These are phyloP conservation scores for Calephelis nemesis DNA, from an alignment of 1,140 invertebrate species.

Conservation along the genomic window DNA sequence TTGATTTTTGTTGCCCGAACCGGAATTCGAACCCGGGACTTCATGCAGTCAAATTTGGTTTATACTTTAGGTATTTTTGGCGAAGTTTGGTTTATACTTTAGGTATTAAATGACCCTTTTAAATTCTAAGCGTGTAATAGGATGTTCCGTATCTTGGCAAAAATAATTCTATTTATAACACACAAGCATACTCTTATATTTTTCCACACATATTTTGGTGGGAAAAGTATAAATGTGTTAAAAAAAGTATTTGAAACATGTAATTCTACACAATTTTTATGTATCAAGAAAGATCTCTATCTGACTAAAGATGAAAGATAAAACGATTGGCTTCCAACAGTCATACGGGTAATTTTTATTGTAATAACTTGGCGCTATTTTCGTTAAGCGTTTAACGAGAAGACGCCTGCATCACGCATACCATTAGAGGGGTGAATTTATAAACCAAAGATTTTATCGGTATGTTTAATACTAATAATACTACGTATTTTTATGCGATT, in stretches of 20 bases:
- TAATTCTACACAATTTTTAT: background rate
- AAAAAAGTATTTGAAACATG: background rate
- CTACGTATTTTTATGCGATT: no score
- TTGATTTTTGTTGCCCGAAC: no score
- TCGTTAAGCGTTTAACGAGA: conserved; percentile 34
- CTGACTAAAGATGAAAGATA: conserved; percentile 50
- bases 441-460: conserved; percentile 11
- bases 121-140: no score
- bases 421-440: conserved; percentile 17
- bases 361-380: conserved; percentile 41
- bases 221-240: no score
- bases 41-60: no score
- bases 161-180: no score
- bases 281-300: conserved; percentile 19
- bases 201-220: background rate
- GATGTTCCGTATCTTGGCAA: no score
- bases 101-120: no score
- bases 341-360: conserved; percentile 66
- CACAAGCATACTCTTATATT: no score
- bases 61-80: no score
- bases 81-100: no score
- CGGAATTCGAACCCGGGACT: no score
- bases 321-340: conserved; percentile 59
- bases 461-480: background rate
- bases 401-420: conserved; percentile 47